Conservation (phyloP, 1,140 invertebrate species). For the Brachionus plicatilis region DNA sequence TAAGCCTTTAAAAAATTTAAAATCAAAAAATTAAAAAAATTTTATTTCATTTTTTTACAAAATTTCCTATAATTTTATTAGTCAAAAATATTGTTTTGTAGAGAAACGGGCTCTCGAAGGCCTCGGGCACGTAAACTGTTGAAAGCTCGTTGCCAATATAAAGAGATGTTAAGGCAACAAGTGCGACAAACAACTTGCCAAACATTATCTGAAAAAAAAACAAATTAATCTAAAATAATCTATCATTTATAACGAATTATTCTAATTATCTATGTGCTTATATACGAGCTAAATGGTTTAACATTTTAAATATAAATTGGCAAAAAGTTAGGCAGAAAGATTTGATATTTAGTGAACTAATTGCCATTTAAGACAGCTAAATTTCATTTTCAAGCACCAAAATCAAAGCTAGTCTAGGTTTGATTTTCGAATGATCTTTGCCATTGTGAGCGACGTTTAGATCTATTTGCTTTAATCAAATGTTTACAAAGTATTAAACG, state of each 20-base stretch:
- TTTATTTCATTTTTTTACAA: background rate
- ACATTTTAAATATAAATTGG: background rate
- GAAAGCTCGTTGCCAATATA: constrained; percentile 15
- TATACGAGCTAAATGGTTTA: background rate
- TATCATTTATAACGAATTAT: background rate
- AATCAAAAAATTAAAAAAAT: no score
- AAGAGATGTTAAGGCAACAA: background rate
- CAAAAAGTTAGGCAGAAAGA: background rate
- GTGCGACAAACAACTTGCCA: background rate
- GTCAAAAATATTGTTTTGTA: background rate
- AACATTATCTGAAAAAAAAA: background rate
- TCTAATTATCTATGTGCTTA: background rate
- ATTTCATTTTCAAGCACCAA: background rate
- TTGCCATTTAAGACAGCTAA: background rate
- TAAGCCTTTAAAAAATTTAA: background rate
- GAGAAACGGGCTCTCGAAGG: background rate
- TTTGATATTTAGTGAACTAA: background rate
- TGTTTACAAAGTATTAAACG: background rate
- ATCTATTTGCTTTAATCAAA: background rate
- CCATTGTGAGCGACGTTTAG: background rate
- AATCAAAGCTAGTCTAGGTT: background rate
- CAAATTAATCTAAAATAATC: background rate
- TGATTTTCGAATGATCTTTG: background rate
- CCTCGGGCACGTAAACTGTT: background rate
- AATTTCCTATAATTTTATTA: constrained; percentile 1